Evolutionary conservation across 2,113 vertebrate genomes (phyloP).

Genomic region (Rhodinocichla rosea): DNA sequence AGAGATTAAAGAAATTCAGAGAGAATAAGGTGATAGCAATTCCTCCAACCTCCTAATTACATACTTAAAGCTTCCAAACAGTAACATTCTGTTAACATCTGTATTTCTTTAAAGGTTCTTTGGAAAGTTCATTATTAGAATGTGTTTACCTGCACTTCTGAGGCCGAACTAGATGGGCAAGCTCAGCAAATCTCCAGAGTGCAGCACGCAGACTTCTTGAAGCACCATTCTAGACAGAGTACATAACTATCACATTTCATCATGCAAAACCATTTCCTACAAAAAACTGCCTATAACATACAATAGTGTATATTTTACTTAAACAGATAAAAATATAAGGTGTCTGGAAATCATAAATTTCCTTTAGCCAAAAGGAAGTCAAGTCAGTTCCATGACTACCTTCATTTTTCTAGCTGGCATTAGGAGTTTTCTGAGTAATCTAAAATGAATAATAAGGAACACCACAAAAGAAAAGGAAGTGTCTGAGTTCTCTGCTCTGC

Average conservation of each 20-base stretch:
- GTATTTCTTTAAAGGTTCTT: background rate
- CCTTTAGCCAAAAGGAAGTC: background rate
- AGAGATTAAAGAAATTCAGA: background rate
- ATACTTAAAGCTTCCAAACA: background rate
- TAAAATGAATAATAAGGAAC: background rate
- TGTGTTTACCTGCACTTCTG: conserved; percentile 93
- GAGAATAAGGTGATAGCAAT: background rate
- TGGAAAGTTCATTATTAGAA: background rate
- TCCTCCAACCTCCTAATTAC: background rate
- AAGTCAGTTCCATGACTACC: background rate
- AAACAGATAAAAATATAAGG: background rate
- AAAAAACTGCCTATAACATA: background rate
- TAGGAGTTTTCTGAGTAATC: background rate
- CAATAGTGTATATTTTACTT: background rate
- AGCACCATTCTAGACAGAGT: conserved; percentile 85
- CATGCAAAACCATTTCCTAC: background rate
- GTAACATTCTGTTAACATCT: background rate
- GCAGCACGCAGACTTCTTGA: conserved; percentile 93
- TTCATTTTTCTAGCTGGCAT: background rate
- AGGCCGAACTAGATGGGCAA: conserved; percentile 93
- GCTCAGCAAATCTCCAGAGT: conserved; percentile 96
- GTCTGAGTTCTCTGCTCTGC: background rate
- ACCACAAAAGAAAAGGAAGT: background rate
- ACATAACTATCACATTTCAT: background rate
- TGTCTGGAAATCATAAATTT: background rate